Evolutionary conservation across 2,113 vertebrate genomes (phyloP).

Genomic region (Amazona vittata): DNA sequence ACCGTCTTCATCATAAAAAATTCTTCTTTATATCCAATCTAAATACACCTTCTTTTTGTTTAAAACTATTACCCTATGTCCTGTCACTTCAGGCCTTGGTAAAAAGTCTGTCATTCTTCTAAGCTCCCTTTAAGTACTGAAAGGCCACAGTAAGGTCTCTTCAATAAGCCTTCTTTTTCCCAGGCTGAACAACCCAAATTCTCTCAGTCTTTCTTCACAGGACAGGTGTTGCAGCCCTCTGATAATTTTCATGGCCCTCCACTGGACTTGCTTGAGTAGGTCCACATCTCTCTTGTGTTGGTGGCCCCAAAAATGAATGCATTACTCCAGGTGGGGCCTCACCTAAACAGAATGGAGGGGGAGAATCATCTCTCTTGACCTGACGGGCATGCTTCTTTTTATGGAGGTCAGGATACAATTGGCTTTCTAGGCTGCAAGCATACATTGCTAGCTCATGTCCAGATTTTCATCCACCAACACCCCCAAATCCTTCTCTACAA

Average conservation of each 20-base stretch:
- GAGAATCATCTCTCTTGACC: neutral
- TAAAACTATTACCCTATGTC: neutral
- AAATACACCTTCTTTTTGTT: neutral
- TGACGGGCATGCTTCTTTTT: neutral
- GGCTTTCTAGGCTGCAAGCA: neutral
- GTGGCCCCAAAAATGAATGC: neutral
- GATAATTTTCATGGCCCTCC: neutral
- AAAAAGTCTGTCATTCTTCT: neutral
- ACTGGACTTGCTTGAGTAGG: neutral
- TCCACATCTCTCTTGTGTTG: neutral
- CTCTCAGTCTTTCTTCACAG: neutral
- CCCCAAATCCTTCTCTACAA: neutral
- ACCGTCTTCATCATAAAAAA: accelerated
- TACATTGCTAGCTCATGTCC: accelerated
- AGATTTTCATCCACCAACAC: neutral
- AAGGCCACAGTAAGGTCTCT: neutral
- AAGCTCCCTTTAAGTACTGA: accelerated
- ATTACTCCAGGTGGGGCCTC: neutral
- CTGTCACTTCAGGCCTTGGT: neutral
- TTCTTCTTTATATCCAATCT: neutral
- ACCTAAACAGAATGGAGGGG: accelerated
- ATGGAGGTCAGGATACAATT: accelerated
- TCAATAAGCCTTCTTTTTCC: neutral
- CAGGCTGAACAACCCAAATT: neutral
- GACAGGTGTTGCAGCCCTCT: neutral